Conservation (phyloP, 1,140 invertebrate genomes). For the Bicyclus anynana region DNA sequence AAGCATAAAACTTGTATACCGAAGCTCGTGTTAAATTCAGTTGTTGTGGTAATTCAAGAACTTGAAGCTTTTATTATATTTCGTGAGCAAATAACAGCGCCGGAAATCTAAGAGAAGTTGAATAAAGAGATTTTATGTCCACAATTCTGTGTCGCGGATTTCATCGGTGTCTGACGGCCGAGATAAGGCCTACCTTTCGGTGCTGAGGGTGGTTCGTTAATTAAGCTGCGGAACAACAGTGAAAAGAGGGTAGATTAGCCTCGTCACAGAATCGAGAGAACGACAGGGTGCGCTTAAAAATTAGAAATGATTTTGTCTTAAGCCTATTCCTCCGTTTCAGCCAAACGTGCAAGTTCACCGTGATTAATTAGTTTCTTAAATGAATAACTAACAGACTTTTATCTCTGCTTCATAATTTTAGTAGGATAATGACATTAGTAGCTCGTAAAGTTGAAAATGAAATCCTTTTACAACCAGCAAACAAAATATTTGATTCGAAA, state of each 20-base stretch:
- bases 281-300: slow-evolving; percentile 3
- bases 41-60: not conserved
- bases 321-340: not conserved
- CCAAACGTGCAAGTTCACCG: not conserved
- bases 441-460: not conserved
- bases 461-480: not conserved
- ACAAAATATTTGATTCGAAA: slow-evolving; percentile 23
- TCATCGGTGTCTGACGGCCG: slow-evolving; percentile 27
- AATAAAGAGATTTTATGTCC: slow-evolving; percentile 28
- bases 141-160: slow-evolving; percentile 26
- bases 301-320: slow-evolving; percentile 1
- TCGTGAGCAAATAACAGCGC: not conserved
- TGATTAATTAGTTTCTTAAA: not conserved
- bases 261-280: slow-evolving; percentile 23
- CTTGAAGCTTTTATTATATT: not conserved
- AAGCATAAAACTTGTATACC: too few relatives aligned
- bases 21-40: not conserved
- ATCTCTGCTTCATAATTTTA: not conserved
- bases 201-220: slow-evolving; percentile 28
- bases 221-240: slow-evolving; percentile 29
- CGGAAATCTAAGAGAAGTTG: slow-evolving; percentile 15
- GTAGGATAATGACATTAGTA: not conserved
- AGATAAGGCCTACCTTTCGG: slow-evolving; percentile 28
- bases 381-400: not conserved
- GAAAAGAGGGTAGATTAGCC: slow-evolving; percentile 29